Percentiles rank a stretch among this genome's conserved stretches.
These are phyloP conservation scores for Heterocephalus glaber DNA, from an alignment of 2,113 vertebrate genomes.

Conservation along the genomic window DNA sequence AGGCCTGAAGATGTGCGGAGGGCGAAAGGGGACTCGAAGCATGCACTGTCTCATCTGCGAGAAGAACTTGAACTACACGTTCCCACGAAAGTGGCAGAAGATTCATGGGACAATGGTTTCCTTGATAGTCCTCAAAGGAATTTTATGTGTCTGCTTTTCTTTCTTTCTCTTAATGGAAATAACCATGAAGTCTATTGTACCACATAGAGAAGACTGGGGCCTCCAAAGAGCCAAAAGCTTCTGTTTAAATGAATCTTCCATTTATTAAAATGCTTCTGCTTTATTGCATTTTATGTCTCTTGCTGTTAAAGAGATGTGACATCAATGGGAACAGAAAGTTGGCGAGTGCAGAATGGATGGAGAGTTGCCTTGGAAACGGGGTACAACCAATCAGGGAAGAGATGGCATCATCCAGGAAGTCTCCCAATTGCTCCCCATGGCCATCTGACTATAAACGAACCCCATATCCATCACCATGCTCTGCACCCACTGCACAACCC, in stretches of 20 bases:
- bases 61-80: neutral
- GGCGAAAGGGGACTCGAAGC: neutral
- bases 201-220: neutral
- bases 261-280: conserved; percentile 53
- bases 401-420: neutral
- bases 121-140: neutral
- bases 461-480: neutral
- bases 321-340: conserved; percentile 8
- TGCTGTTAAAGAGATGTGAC: conserved; percentile 49
- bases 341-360: neutral
- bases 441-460: neutral
- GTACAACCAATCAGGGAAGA: conserved; percentile 35
- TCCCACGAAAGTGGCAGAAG: neutral
- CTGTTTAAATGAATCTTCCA: conserved; percentile 4
- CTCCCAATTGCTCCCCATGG: neutral
- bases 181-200: neutral
- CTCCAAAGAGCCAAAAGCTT: neutral
- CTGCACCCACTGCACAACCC: neutral
- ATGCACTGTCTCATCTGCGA: neutral
- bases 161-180: neutral
- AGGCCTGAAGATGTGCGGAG: neutral
- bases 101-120: neutral
- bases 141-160: conserved; percentile 9
- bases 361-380: conserved; percentile 64
- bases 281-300: conserved; percentile 48